phyloP scores from a whole-genome alignment of 1,140 invertebrate genomes.

The Apolygus lucorum region DNA sequence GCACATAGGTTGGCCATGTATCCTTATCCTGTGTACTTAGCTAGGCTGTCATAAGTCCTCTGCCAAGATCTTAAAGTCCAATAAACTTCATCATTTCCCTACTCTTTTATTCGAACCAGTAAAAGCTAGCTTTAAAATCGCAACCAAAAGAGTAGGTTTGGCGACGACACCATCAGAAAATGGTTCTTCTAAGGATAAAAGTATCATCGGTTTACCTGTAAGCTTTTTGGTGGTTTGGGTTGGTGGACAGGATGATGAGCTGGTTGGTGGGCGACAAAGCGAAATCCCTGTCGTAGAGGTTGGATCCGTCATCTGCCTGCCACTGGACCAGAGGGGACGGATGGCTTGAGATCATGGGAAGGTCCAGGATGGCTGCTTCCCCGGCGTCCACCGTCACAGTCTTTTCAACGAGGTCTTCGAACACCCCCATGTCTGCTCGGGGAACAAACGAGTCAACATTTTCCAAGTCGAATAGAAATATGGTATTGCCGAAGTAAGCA shows the following conservation, averaged over 20 bases:
- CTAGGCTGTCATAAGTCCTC: too few species aligned
- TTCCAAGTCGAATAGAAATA: not conserved
- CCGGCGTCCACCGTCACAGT: conserved; percentile 62
- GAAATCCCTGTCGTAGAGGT: conserved; percentile 72
- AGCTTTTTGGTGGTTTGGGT: conserved; percentile 57
- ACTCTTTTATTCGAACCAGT: too few species aligned
- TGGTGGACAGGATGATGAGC: conserved; percentile 69
- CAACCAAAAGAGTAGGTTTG: too few species aligned
- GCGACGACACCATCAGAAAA: too few species aligned
- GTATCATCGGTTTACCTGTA: conserved; percentile 69
- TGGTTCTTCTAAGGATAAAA: too few species aligned
- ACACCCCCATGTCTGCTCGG: conserved; percentile 71
- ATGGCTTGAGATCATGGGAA: conserved; percentile 72
- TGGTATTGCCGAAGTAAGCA: not conserved
- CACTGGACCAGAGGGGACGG: conserved; percentile 74
- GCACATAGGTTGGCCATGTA: too few species aligned
- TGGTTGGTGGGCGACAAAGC: conserved; percentile 61
- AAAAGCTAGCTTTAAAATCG: too few species aligned
- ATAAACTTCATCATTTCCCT: too few species aligned
- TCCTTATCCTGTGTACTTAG: too few species aligned
- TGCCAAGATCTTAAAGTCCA: too few species aligned
- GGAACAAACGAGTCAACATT: conserved; percentile 28
- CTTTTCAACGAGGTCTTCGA: conserved; percentile 58
- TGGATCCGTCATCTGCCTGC: conserved; percentile 60
- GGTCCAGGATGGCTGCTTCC: conserved; percentile 66